phyloP scores from a whole-genome alignment of 2,113 vertebrate genomes.

The human (Homo sapiens) region DNA sequence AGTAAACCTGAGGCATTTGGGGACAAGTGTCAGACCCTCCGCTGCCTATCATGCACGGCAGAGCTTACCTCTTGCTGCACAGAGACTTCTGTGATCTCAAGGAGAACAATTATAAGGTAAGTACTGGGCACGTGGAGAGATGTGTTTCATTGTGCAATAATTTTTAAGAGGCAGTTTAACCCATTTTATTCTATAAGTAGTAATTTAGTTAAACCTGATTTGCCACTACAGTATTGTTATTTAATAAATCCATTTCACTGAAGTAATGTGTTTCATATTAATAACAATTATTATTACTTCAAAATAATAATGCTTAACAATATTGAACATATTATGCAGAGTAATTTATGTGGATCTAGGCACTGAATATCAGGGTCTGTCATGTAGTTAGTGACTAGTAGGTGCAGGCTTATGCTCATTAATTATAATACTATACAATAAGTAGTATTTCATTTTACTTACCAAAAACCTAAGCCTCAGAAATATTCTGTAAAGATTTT shows the following conservation, averaged over 20 bases:
- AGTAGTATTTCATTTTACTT: background rate
- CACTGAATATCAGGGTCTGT: background rate
- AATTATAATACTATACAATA: background rate
- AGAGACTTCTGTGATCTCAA: constrained; percentile 68
- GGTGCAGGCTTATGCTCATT: background rate
- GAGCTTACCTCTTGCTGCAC: constrained; percentile 66
- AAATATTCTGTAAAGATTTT: background rate
- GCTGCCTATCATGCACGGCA: constrained; percentile 60
- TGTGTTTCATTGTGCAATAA: background rate
- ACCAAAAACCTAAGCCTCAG: background rate
- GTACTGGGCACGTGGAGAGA: background rate
- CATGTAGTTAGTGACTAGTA: background rate
- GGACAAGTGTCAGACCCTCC: background rate
- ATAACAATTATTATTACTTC: background rate
- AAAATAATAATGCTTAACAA: background rate
- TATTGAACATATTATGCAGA: background rate
- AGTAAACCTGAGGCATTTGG: background rate
- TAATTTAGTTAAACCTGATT: background rate
- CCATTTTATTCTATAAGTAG: background rate
- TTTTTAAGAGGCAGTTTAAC: background rate
- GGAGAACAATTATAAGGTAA: constrained; percentile 62
- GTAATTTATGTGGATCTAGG: background rate
- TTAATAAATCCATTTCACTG: background rate
- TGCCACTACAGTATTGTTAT: background rate
- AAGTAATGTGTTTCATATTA: background rate